Evolutionary conservation across 2,888 invertebrate genomes (phyloP).

Genomic region (Hirtodrosophila alboralis): DNA sequence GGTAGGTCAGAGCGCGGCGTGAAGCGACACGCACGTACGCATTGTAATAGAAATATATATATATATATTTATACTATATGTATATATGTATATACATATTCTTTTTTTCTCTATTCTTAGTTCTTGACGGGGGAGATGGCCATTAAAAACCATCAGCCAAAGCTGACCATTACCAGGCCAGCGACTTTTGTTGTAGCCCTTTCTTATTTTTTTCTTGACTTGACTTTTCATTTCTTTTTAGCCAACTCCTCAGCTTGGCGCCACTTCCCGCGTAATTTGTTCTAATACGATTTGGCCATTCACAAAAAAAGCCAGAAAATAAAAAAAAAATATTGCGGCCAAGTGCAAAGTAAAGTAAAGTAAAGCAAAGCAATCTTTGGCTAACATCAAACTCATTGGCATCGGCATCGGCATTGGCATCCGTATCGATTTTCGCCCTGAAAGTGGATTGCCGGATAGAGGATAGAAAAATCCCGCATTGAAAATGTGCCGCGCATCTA

Average conservation of each 20-base stretch:
- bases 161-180: conserved; percentile 37
- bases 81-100: conserved; percentile 4
- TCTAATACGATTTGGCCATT: conserved; percentile 57
- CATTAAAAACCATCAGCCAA: conserved; percentile 45
- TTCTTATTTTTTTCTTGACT: too few relatives aligned
- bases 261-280: conserved; percentile 63
- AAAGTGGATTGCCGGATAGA: conserved; percentile 44
- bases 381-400: conserved; percentile 32
- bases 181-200: conserved; percentile 18
- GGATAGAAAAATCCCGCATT: conserved; percentile 58
- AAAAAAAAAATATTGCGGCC: conserved; percentile 27
- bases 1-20: not conserved
- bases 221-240: conserved; percentile 6
- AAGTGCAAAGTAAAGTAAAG: conserved; percentile 56
- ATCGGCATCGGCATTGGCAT: conserved; percentile 20
- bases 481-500: conserved; percentile 75
- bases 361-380: conserved; percentile 61
- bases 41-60: conserved; percentile 44
- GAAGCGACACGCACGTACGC: conserved; percentile 65
- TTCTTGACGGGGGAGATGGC: conserved; percentile 11
- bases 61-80: not conserved
- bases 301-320: conserved; percentile 18
- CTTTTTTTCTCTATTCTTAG: conserved; percentile 20
- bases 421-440: conserved; percentile 66
- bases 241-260: conserved; percentile 11